Conservation (phyloP, 2,113 vertebrate species). For the Hypocryptadius cinnamomeus region DNA sequence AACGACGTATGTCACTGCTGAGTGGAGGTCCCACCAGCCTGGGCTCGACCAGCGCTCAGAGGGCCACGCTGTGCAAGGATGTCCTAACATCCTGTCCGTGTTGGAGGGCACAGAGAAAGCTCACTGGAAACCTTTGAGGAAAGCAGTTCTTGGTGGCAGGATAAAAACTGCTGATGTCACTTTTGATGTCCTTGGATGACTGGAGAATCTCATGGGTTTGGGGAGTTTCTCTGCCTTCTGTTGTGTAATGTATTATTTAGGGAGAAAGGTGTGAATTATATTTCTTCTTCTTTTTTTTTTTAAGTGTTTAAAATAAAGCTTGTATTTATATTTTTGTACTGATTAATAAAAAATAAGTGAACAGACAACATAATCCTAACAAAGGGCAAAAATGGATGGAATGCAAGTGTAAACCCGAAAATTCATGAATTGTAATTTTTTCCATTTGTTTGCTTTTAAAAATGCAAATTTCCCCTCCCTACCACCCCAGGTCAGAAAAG, state of each 20-base stretch:
- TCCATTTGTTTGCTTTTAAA: background rate
- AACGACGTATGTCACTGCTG: background rate
- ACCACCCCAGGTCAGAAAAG: background rate
- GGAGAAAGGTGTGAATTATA: constrained; percentile 42
- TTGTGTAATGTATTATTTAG: constrained; percentile 31
- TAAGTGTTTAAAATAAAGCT: constrained; percentile 40
- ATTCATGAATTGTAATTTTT: background rate
- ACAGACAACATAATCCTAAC: background rate
- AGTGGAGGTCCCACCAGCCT: background rate
- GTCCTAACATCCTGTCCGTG: background rate
- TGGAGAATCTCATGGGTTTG: background rate
- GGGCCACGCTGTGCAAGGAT: background rate
- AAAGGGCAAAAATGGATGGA: background rate
- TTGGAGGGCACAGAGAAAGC: background rate
- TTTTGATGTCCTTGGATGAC: background rate
- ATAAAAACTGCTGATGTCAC: background rate
- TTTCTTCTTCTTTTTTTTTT: background rate
- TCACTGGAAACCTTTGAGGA: background rate
- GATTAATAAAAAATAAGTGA: constrained; percentile 44
- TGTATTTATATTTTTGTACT: constrained; percentile 64
- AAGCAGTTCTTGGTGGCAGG: background rate
- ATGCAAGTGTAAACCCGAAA: background rate
- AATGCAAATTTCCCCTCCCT: background rate
- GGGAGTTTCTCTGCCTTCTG: constrained; percentile 4
- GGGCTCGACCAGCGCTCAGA: background rate